Evolutionary conservation across 2,888 invertebrate species (phyloP), one percentile per base, ranked within the genome.

Genomic region (Orthosia gothica): DNA sequence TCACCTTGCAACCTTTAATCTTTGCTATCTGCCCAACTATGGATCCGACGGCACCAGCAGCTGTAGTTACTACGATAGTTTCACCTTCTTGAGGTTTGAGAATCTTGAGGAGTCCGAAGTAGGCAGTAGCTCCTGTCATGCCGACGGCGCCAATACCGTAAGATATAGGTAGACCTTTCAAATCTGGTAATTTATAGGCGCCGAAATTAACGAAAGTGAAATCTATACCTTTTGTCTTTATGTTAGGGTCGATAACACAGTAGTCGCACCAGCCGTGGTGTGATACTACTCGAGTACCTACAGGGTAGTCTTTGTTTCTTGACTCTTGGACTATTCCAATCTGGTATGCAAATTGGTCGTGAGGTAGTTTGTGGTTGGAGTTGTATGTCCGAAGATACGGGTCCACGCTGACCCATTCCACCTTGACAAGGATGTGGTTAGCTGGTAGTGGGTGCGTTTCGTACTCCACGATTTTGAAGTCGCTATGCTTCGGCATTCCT

Each of bases 11-110:
- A 81, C 97, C 97, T 92, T 97, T 97, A 50, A 98, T 97, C 91
- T 98, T 98, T 0, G 97, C 98, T 70, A 98, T 97, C 92, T 98
- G 98, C 7, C 98, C 98, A 0, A 98, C 98, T 20, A 97, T 91
- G 76, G 97, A 97, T 4, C 98, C 98, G 4, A 98, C 98, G 18
- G 98, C 98, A 11, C 98, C 98, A 1, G 98, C 98, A 9, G 98
- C 98, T 0, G 97, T 97, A 5, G 97, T 97, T 5, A 98, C 97
- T 0, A 98, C 97, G 0, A 98, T 97, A 0, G 97, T 97, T 88
- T 76, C n/a, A 32, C 58, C 58, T 11, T 23, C 4, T n/a, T 13
- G 7, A 16, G 76, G 58, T 13, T 76, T 20, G 18, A 45, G 67
- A 13, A 76, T 26, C n/a, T 76, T 13, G 0, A 76, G 47, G 90